Conservation (phyloP, 2,888 invertebrate genomes). For the Pandemis cinnamomeana region DNA sequence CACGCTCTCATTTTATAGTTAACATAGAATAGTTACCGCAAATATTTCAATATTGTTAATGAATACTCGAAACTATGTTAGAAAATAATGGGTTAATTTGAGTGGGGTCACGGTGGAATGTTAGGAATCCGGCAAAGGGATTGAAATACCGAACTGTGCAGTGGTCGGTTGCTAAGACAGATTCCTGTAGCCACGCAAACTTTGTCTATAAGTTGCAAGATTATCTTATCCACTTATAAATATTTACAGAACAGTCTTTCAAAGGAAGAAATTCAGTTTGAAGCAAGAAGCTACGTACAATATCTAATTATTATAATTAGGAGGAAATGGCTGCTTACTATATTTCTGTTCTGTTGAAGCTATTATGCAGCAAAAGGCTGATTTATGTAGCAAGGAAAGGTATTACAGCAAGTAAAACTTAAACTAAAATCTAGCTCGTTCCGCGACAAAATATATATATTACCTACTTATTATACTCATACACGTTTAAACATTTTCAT, state of each 20-base stretch:
- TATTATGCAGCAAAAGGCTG: too few relatives aligned
- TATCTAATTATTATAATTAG: not conserved
- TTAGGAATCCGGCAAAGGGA: conserved; percentile 60
- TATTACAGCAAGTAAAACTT: too few relatives aligned
- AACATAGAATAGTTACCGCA: conserved; percentile 33
- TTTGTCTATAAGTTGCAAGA: conserved; percentile 19
- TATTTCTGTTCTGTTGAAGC: too few relatives aligned
- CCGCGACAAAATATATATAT: not conserved
- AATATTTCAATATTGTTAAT: conserved; percentile 45
- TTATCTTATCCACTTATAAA: not conserved
- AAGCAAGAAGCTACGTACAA: not conserved
- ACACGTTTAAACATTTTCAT: not conserved
- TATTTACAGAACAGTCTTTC: not conserved
- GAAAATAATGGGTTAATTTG: conserved; percentile 69
- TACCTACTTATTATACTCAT: not conserved
- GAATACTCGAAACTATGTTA: conserved; percentile 56
- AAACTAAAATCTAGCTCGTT: too few relatives aligned
- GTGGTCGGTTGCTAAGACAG: conserved; percentile 57
- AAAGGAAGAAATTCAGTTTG: not conserved
- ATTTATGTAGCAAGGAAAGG: too few relatives aligned
- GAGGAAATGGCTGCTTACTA: too few relatives aligned
- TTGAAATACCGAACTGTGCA: conserved; percentile 58
- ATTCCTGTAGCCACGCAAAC: conserved; percentile 48
- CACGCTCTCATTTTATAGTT: conserved; percentile 5
- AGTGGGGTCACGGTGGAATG: conserved; percentile 60